Conservation (phyloP, 2,888 invertebrate genomes). For the Corythucha ciliata region DNA sequence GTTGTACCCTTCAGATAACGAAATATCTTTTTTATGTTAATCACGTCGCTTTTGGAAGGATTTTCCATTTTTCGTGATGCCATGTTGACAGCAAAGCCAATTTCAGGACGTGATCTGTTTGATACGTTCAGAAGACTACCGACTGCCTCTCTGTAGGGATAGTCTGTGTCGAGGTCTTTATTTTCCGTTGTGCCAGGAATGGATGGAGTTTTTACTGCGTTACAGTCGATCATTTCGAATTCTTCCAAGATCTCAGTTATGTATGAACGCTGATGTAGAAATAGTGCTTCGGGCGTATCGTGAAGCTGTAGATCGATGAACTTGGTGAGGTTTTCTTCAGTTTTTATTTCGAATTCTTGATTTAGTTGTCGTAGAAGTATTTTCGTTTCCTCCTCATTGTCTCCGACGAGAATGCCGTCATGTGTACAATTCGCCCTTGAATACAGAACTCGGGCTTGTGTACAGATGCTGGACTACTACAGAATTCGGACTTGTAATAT, state of each 20-base stretch:
- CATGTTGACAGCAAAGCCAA: slow-evolving; percentile 26
- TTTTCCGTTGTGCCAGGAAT: slow-evolving; percentile 3
- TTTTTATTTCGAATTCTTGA: slow-evolving; percentile 31
- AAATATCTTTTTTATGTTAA: slow-evolving; percentile 27
- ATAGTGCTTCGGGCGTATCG: slow-evolving; percentile 18
- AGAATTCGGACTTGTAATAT: too few relatives aligned
- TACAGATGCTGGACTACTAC: too few relatives aligned
- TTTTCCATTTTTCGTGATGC: slow-evolving; percentile 30
- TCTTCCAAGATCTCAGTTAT: slow-evolving; percentile 25
- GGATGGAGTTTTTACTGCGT: slow-evolving; percentile 20
- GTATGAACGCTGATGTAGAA: slow-evolving; percentile 26
- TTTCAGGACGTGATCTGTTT: slow-evolving; percentile 28
- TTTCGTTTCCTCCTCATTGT: slow-evolving; percentile 23
- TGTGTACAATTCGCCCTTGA: too few relatives aligned
- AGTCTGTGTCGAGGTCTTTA: background rate
- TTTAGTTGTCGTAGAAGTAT: slow-evolving; percentile 26
- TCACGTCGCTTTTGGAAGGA: slow-evolving; percentile 25
- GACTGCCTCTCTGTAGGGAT: slow-evolving; percentile 32
- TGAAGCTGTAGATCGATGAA: slow-evolving; percentile 30
- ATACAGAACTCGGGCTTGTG: too few relatives aligned
- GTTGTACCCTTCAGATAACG: slow-evolving; percentile 28
- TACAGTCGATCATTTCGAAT: slow-evolving; percentile 27
- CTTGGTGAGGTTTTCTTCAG: slow-evolving; percentile 23
- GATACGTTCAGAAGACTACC: slow-evolving; percentile 29
- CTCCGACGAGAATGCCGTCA: slow-evolving; percentile 23